These are phyloP conservation scores for Diglossa cyanea DNA, from an alignment of 2,797 vertebrate species.

Conservation along the genomic window DNA sequence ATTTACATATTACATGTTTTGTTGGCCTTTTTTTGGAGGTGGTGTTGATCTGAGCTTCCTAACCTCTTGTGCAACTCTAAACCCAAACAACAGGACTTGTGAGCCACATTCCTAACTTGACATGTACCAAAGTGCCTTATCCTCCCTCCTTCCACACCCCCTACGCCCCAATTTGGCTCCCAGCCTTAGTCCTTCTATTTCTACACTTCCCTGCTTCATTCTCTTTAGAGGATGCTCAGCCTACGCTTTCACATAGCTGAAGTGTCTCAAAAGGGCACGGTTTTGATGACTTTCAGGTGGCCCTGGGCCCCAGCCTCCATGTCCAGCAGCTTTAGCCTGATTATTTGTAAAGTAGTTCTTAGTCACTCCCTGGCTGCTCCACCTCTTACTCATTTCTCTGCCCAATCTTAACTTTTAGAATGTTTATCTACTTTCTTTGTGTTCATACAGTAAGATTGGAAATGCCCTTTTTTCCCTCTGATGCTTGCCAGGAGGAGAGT, in stretches of 20 bases:
- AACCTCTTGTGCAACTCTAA: neutral
- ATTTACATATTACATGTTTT: neutral
- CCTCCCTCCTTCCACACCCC: neutral
- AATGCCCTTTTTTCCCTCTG: neutral
- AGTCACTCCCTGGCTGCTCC: neutral
- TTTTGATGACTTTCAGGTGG: neutral
- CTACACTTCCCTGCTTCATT: neutral
- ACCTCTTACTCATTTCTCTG: neutral
- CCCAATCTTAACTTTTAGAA: accelerated
- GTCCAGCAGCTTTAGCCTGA: neutral
- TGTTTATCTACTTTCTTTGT: neutral
- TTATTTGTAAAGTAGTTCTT: neutral
- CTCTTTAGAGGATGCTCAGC: neutral
- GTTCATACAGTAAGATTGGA: neutral
- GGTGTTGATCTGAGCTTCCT: neutral
- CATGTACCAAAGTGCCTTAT: neutral
- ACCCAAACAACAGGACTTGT: neutral
- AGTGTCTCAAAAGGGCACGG: neutral
- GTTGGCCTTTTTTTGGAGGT: neutral
- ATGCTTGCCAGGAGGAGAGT: neutral
- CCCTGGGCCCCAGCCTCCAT: neutral
- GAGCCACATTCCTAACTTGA: neutral
- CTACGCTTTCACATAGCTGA: neutral
- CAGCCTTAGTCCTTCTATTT: neutral
- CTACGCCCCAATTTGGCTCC: neutral